These are phyloP conservation scores for Florisuga fusca DNA, from an alignment of 2,797 vertebrate species.

Conservation along the genomic window DNA sequence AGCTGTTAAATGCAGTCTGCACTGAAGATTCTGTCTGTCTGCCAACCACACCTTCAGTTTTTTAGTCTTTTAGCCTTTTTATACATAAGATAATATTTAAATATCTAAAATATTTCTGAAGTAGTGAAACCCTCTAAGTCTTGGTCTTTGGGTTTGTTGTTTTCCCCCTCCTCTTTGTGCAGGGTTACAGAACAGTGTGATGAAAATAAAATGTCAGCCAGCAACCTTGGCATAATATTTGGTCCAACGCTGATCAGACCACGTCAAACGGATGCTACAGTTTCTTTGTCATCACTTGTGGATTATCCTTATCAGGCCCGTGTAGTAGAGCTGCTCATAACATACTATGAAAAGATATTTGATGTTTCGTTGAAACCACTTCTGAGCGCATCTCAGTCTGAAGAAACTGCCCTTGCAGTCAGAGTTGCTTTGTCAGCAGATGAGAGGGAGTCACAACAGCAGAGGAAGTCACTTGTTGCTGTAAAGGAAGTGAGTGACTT, in stretches of 20 bases:
- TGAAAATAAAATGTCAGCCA: slow-evolving; percentile 98
- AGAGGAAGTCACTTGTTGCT: slow-evolving; percentile 84
- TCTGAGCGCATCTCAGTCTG: slow-evolving; percentile 33
- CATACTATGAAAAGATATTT: slow-evolving; percentile 88
- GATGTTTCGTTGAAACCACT: slow-evolving; percentile 80
- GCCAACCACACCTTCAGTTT: neutral
- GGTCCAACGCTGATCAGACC: slow-evolving; percentile 95
- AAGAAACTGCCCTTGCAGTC: slow-evolving; percentile 70
- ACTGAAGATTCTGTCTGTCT: neutral
- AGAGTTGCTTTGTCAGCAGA: slow-evolving; percentile 77
- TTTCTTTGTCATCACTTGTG: slow-evolving; percentile 93
- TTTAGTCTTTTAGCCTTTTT: neutral
- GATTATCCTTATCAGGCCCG: slow-evolving; percentile 96
- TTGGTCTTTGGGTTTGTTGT: neutral
- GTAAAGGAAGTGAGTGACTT: slow-evolving; percentile 90
- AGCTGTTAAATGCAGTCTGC: neutral
- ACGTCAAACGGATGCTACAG: slow-evolving; percentile 88
- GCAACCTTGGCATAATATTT: slow-evolving; percentile 97
- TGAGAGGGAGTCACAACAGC: slow-evolving; percentile 85
- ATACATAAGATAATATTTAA: neutral
- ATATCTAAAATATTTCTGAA: neutral
- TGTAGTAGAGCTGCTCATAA: slow-evolving; percentile 92
- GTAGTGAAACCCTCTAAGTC: neutral
- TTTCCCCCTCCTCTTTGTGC: neutral
- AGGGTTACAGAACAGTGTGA: slow-evolving; percentile 92